phyloP scores from a whole-genome alignment of 2,888 invertebrate genomes.

The Ichneumoninae sp. region DNA sequence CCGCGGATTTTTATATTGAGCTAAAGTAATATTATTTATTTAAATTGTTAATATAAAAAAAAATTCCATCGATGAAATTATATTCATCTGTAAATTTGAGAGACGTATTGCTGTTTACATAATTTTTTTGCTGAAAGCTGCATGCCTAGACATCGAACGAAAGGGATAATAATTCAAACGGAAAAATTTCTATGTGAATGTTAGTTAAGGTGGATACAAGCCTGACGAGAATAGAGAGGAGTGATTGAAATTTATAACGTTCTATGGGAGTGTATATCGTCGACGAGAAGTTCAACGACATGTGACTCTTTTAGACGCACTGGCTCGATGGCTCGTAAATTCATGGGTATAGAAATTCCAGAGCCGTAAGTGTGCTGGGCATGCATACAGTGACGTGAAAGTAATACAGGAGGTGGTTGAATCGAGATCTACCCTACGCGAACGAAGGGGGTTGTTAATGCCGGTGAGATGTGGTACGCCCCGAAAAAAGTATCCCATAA shows the following conservation, averaged over 20 bases:
- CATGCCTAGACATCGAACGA: not conserved
- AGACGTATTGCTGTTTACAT: not conserved
- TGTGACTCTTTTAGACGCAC: constrained; percentile 57
- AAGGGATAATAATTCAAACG: constrained; percentile 43
- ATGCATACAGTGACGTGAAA: constrained; percentile 27
- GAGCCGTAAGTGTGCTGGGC: not conserved
- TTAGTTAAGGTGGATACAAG: not conserved
- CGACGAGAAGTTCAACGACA: constrained; percentile 54
- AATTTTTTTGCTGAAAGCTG: not conserved
- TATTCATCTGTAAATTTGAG: not conserved
- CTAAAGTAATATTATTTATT: constrained; percentile 17
- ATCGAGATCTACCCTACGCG: constrained; percentile 45
- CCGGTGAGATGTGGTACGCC: constrained; percentile 65
- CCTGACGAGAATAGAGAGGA: constrained; percentile 56
- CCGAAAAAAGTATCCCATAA: constrained; percentile 72
- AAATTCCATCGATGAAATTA: not conserved
- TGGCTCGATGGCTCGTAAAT: constrained; percentile 57
- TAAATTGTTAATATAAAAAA: too few relatives aligned
- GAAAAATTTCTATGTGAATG: constrained; percentile 37
- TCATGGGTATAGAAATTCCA: constrained; percentile 35
- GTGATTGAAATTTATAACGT: constrained; percentile 65
- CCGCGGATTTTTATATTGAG: not conserved
- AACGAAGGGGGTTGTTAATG: constrained; percentile 54
- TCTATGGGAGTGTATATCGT: constrained; percentile 31
- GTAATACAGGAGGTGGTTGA: constrained; percentile 38